Percentiles rank a stretch among this genome's conserved stretches.
Conservation (phyloP, 2,797 vertebrate species). For the Aphelocoma californica region DNA sequence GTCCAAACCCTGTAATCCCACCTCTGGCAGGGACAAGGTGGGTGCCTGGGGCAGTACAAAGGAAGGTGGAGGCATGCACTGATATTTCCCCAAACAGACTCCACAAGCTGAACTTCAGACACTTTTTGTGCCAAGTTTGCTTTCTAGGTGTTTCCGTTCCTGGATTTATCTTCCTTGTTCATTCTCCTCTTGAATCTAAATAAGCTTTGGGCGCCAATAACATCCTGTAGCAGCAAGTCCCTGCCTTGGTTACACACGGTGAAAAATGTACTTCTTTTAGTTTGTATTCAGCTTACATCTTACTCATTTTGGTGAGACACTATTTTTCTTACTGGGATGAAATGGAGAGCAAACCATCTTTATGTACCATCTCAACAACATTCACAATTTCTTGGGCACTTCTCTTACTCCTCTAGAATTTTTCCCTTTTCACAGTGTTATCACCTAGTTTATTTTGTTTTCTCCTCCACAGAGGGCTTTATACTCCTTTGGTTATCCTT, state of each 20-base stretch:
- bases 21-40: not conserved
- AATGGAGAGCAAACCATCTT: not conserved
- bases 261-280: not conserved
- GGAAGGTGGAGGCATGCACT: not conserved
- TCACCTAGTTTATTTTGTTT: not conserved
- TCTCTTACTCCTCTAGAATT: not conserved
- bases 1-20: not conserved
- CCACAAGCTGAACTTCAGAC: not conserved
- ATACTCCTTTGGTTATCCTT: not conserved
- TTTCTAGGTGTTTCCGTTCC: not conserved
- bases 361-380: not conserved
- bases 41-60: not conserved
- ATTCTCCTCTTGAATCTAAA: not conserved
- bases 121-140: not conserved
- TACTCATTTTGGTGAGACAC: not conserved
- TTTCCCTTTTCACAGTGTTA: not conserved
- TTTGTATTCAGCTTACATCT: not conserved
- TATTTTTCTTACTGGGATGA: not conserved
- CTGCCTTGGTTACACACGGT: not conserved
- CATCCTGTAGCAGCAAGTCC: not conserved
- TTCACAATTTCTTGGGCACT: not conserved
- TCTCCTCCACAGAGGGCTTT: not conserved
- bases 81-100: not conserved
- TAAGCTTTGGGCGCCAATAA: not conserved
- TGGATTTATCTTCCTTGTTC: not conserved